Percentiles rank a stretch among this genome's conserved stretches.
These are phyloP conservation scores for Drosophila basisetae DNA, from an alignment of 2,888 invertebrate species.

Conservation along the genomic window DNA sequence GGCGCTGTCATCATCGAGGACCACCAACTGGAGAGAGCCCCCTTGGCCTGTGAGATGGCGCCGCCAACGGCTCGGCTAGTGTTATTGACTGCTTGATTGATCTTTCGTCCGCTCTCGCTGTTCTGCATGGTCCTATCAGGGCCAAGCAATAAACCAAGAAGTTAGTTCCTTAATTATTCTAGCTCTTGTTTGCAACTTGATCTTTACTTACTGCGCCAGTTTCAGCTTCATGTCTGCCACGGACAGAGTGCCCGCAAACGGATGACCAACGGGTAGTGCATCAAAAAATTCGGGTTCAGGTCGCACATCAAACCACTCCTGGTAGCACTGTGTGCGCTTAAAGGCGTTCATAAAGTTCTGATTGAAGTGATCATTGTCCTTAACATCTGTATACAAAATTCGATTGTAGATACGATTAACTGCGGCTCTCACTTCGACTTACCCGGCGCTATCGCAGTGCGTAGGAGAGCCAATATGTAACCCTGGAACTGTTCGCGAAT, in stretches of 20 bases:
- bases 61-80: conserved; percentile 97
- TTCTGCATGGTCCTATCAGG: conserved; percentile 94
- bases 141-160: not conserved
- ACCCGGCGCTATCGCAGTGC: conserved; percentile 88
- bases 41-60: conserved; percentile 93
- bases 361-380: conserved; percentile 96
- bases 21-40: conserved; percentile 95
- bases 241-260: conserved; percentile 96
- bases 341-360: conserved; percentile 93
- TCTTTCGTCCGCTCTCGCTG: conserved; percentile 95
- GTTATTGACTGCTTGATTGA: conserved; percentile 96
- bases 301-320: conserved; percentile 91
- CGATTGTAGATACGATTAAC: not conserved
- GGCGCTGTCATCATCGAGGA: conserved; percentile 89
- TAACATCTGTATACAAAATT: conserved; percentile 86
- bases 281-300: conserved; percentile 89
- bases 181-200: not conserved
- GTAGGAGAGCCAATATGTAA: conserved; percentile 92
- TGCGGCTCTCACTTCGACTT: not conserved
- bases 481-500: conserved; percentile 96
- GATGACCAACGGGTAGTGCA: conserved; percentile 92
- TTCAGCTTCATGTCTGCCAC: conserved; percentile 97
- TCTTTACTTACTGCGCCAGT: conserved; percentile 92
- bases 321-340: conserved; percentile 95
- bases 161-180: not conserved